Evolutionary conservation across 2,113 vertebrate species (phyloP).

Genomic region (Pedionomus torquatus): DNA sequence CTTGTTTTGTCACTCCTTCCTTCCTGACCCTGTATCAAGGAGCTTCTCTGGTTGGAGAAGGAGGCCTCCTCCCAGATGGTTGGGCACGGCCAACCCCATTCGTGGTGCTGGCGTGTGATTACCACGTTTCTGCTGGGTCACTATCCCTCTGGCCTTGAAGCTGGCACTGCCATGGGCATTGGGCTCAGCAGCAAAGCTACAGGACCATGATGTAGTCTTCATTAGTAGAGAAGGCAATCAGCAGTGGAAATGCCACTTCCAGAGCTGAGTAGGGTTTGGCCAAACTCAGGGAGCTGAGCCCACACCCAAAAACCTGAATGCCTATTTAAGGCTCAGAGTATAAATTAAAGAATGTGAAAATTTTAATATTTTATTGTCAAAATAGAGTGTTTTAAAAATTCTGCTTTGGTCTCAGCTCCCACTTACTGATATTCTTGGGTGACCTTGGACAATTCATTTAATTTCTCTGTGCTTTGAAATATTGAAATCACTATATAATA

Average conservation of each 20-base stretch:
- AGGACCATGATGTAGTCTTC: accelerated
- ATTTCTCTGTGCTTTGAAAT: constrained; percentile 24
- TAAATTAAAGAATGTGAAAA: neutral
- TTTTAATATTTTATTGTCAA: neutral
- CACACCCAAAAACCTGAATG: neutral
- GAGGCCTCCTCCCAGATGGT: neutral
- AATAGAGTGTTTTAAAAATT: neutral
- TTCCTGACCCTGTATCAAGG: neutral
- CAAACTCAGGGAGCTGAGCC: neutral
- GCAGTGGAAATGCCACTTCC: neutral
- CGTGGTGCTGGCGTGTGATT: neutral
- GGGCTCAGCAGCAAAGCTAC: neutral
- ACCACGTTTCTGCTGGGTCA: neutral
- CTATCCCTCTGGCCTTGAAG: neutral
- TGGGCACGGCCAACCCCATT: neutral
- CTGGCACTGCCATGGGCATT: neutral
- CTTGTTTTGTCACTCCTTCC: neutral
- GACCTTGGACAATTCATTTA: constrained; percentile 45
- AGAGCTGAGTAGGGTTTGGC: neutral
- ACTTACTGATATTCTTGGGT: neutral
- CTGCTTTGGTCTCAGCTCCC: neutral
- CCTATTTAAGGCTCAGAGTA: neutral
- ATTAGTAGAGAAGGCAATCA: neutral
- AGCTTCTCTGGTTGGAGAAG: neutral
- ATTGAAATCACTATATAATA: neutral